Conservation (phyloP, 2,888 invertebrate species). For the Drosophila mercatorum region DNA sequence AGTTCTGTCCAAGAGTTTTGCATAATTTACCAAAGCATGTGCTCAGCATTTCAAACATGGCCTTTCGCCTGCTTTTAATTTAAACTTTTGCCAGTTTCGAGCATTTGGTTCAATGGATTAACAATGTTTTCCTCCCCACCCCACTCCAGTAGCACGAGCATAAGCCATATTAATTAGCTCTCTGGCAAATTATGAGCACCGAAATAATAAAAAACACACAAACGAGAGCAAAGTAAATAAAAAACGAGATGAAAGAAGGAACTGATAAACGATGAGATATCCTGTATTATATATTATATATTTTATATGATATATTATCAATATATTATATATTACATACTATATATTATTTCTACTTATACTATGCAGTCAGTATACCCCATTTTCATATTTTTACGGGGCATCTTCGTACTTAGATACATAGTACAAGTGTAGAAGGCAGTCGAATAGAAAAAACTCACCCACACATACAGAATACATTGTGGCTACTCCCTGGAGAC, state of each 20-base stretch:
- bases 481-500: conserved; percentile 62
- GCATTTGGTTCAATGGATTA: conserved; percentile 32
- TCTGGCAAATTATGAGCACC: conserved; percentile 38
- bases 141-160: conserved; percentile 6
- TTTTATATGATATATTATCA: not conserved
- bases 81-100: conserved; percentile 26
- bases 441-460: conserved; percentile 27
- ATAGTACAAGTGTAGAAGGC: conserved; percentile 31
- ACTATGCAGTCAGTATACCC: not conserved
- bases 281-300: not conserved
- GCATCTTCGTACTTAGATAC: conserved; percentile 6
- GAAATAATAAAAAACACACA: conserved; percentile 12
- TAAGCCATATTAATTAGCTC: conserved; percentile 61
- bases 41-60: conserved; percentile 51
- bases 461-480: conserved; percentile 40
- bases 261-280: not conserved
- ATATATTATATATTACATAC: not conserved
- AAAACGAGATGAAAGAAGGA: not conserved
- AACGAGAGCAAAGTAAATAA: conserved; percentile 5
- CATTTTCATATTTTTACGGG: not conserved
- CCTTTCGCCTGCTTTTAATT: conserved; percentile 44
- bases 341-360: not conserved
- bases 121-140: conserved; percentile 6
- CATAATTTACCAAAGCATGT: conserved; percentile 52
- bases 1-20: conserved; percentile 59